phyloP scores from a whole-genome alignment of 1,140 invertebrate genomes.

The Platorchestia sp. region DNA sequence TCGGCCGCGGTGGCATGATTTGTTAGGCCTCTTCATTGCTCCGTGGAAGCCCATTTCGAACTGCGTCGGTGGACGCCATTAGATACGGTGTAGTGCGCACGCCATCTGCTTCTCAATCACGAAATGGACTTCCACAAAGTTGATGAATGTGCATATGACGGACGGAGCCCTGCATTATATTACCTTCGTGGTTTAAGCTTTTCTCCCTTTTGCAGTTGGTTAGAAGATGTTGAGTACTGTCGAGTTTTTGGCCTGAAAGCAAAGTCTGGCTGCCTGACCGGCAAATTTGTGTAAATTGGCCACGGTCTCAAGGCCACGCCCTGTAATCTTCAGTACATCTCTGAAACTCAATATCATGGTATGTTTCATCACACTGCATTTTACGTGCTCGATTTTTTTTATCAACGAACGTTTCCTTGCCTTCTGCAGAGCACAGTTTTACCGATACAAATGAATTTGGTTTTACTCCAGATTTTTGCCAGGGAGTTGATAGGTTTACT shows the following conservation, averaged over 20 bases:
- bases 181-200: not conserved
- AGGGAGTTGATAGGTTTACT: not conserved
- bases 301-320: not conserved
- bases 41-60: not conserved
- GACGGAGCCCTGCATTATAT: not conserved
- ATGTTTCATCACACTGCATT: not conserved
- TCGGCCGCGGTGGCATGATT: conserved; percentile 17
- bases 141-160: not conserved
- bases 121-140: not conserved
- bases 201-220: not conserved
- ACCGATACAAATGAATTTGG: not conserved
- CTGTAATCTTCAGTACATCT: not conserved
- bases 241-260: not conserved
- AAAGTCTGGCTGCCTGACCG: not conserved
- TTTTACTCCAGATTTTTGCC: not conserved
- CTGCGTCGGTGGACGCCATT: not conserved
- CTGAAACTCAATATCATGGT: not conserved
- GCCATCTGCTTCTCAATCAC: not conserved
- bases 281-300: not conserved
- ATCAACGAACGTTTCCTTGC: not conserved
- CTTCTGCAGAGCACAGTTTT: not conserved
- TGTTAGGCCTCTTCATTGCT: conserved; percentile 33
- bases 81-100: not conserved
- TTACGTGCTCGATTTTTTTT: not conserved
- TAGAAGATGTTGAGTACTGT: not conserved